A percentile compares a stretch with the other conserved stretches of the same genome.
Conservation (phyloP, 2,888 invertebrate genomes). For the Zaprionus obscuricornis region DNA sequence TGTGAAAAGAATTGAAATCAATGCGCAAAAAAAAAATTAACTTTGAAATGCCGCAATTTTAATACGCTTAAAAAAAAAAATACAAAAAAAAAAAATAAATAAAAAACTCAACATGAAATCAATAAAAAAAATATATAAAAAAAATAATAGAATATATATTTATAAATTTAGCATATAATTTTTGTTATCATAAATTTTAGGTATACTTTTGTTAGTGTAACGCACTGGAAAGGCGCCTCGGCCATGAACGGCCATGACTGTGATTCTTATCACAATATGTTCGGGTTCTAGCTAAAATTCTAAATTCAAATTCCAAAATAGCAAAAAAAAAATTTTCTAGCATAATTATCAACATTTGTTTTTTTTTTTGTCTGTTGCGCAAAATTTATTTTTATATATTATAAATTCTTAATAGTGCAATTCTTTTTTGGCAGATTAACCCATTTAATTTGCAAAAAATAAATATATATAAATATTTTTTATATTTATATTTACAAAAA, state of each 20-base stretch:
- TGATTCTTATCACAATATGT: slow-evolving; percentile 52
- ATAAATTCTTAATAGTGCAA: slow-evolving; percentile 3
- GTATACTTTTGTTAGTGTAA: too few species aligned
- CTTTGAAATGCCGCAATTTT: slow-evolving; percentile 34
- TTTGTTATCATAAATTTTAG: too few species aligned
- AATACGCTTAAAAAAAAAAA: slow-evolving; percentile 15
- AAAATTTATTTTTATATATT: slow-evolving; percentile 5
- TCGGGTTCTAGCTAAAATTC: slow-evolving; percentile 11
- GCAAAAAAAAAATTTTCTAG: background rate
- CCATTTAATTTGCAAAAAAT: slow-evolving; percentile 24
- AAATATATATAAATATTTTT: too few species aligned
- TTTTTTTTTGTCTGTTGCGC: slow-evolving; percentile 8
- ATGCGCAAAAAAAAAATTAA: too few species aligned
- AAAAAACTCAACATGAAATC: too few species aligned
- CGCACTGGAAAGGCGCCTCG: slow-evolving; percentile 40
- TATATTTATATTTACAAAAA: too few species aligned
- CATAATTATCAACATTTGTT: slow-evolving; percentile 4
- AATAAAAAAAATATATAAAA: too few species aligned
- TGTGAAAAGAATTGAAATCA: too few species aligned
- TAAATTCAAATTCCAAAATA: background rate
- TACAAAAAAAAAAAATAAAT: too few species aligned
- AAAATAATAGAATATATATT: too few species aligned
- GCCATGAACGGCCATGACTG: slow-evolving; percentile 66
- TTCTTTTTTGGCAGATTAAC: slow-evolving; percentile 35
- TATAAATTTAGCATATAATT: too few species aligned